Base-by-base conservation (phyloP, 2,113 vertebrate genomes). In the Sakesphorus luctuosus region DNA sequence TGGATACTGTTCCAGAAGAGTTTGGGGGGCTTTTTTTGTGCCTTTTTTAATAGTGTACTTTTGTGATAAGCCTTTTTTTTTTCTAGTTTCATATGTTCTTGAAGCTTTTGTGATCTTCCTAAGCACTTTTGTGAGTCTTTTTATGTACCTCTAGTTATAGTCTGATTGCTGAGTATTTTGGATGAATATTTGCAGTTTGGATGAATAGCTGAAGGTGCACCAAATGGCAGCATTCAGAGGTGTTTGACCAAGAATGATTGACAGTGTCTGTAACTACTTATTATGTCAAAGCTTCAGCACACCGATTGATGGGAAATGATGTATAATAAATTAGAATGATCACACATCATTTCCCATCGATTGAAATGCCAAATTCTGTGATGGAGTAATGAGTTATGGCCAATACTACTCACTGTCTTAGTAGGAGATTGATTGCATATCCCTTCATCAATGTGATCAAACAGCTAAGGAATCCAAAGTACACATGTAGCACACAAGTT, bases 321-420 rank as follows among this genome's bases (percentile, higher is more conserved):
- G 98, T 98, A 98, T 98, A 98, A 98, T 98, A 98, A 98, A 98
- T 98, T 98, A 98, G 98, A 98, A 98, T 98, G 98, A 98, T 98
- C 98, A 98, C 98, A 98, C 98, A 98, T 98, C 98, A 98, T 98
- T 98, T 98, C 98, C 98, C 98, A 98, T 98, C 98, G 98, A 98
- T 98, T 98, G 98, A 98, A 98, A 98, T 98, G 98, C 98, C 98
- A 98, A 98, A 98, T 98, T 96, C 97, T 98, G 96, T 98, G 98
- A 98, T 97, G 96, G 98, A 98, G 97, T 98, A 98, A 98, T 98
- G 98, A 98, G 97, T 98, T 98, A 98, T 98, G 97, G 97, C 98
- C 98, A 98, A 98, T 98, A 98, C 98, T 98, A 98, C 98, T 98
- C 98, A 98, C 97, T 98, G 98, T 98, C 98, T 98, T 98, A 96